These are phyloP conservation scores for Actinia tenebrosa DNA, from an alignment of 64 coral and sea anemone species.

Conservation along the genomic window DNA sequence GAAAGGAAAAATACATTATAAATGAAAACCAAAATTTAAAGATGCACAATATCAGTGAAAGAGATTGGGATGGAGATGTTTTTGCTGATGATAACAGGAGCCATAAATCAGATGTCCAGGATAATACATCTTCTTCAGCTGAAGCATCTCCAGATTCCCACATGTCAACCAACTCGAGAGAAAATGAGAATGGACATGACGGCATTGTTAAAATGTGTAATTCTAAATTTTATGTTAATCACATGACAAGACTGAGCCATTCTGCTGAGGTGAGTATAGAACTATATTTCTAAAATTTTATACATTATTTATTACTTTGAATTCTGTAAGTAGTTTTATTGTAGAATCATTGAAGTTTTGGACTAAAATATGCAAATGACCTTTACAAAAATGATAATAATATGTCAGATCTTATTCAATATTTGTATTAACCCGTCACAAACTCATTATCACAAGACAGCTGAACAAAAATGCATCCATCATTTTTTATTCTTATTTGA, in stretches of 20 bases:
- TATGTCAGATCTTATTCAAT: not conserved
- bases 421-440: not conserved
- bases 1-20: not conserved
- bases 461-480: not conserved
- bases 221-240: conserved; percentile 14
- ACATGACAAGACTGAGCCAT: not conserved
- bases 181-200: not conserved
- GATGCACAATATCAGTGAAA: not conserved
- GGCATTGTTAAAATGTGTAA: not conserved
- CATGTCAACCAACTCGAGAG: not conserved
- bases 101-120: conserved; percentile 3
- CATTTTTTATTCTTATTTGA: not conserved
- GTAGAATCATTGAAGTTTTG: not conserved
- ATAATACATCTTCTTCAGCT: conserved; percentile 5
- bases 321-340: not conserved
- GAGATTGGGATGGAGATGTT: not conserved
- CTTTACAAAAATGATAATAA: not conserved
- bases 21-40: not conserved
- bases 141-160: not conserved
- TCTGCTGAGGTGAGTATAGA: conserved; percentile 12
- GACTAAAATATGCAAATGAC: not conserved
- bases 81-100: not conserved
- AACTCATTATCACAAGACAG: not conserved
- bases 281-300: not conserved
- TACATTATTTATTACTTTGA: not conserved